Evolutionary conservation across 2,888 invertebrate species (phyloP).

Genomic region (Troglohyphantes excavatus): DNA sequence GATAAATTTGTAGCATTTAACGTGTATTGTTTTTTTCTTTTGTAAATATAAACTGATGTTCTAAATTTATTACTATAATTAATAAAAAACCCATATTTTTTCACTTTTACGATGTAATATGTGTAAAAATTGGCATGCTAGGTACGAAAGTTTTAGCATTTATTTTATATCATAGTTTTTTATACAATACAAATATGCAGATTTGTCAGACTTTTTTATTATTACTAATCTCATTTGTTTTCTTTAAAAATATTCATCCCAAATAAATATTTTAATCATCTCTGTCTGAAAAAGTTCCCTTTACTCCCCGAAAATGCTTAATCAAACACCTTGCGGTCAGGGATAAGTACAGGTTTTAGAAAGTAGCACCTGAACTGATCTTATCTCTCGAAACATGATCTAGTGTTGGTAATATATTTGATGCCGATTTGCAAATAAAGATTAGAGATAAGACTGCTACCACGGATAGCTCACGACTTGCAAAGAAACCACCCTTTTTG

Average conservation of each 20-base stretch:
- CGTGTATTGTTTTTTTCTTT: too few relatives aligned
- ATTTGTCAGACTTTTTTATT: not conserved
- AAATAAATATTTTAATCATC: slow-evolving; percentile 15
- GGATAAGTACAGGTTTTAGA: slow-evolving; percentile 61
- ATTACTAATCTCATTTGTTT: not conserved
- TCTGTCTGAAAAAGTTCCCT: not conserved
- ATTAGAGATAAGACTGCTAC: slow-evolving; percentile 64
- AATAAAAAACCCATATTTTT: too few relatives aligned
- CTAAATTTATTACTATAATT: too few relatives aligned
- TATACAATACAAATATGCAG: too few relatives aligned
- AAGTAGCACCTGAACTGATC: slow-evolving; percentile 9
- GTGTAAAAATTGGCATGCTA: too few relatives aligned
- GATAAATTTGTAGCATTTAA: too few relatives aligned
- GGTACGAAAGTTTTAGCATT: not conserved
- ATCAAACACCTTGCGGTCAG: slow-evolving; percentile 40
- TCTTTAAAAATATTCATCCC: slow-evolving; percentile 1
- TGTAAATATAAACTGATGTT: too few relatives aligned
- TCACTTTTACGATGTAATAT: too few relatives aligned
- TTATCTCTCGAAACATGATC: slow-evolving; percentile 48
- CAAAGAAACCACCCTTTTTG: too few relatives aligned
- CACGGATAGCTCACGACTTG: slow-evolving; percentile 52
- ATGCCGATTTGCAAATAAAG: slow-evolving; percentile 55
- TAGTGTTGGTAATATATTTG: slow-evolving; percentile 51
- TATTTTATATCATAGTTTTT: not conserved
- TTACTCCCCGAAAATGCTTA: not conserved